Percentiles rank a stretch among this genome's conserved stretches.
phyloP scores from a whole-genome alignment of 2,797 vertebrate genomes.

The Tragelaphus oryx region DNA sequence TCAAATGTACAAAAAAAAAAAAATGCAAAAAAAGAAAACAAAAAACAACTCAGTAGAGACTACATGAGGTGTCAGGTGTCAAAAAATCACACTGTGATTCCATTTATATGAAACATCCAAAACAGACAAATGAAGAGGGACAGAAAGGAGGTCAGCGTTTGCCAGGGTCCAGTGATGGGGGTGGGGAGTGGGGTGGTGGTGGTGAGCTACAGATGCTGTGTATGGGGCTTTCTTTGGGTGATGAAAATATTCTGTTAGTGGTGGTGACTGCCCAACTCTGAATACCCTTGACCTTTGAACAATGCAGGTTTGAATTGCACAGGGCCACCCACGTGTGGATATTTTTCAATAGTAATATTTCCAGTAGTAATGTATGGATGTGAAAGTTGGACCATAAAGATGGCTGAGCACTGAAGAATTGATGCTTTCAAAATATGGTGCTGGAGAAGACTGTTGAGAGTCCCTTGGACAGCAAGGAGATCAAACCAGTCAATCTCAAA shows the following conservation, averaged over 20 bases:
- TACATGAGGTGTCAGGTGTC: fast-evolving
- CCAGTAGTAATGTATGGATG: neutral
- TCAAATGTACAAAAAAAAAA: neutral
- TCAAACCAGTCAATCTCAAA: neutral
- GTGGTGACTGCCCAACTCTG: neutral
- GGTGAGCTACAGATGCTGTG: fast-evolving
- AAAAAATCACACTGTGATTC: neutral
- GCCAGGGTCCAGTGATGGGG: neutral
- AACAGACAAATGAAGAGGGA: neutral
- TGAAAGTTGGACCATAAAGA: neutral
- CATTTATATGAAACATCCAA: neutral
- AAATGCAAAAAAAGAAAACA: neutral
- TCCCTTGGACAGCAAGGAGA: neutral
- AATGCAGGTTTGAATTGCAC: fast-evolving
- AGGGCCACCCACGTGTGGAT: neutral
- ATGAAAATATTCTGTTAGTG: neutral
- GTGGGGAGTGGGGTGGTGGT: neutral
- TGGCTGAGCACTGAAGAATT: neutral
- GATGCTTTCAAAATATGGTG: neutral
- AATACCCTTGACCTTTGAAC: neutral
- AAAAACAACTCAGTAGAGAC: neutral
- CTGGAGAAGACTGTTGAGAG: neutral
- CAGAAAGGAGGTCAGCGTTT: neutral
- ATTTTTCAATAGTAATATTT: neutral
- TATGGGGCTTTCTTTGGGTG: neutral